Evolutionary conservation across 2,888 invertebrate species (phyloP).

Genomic region (Himalopsyche kuldschensis): DNA sequence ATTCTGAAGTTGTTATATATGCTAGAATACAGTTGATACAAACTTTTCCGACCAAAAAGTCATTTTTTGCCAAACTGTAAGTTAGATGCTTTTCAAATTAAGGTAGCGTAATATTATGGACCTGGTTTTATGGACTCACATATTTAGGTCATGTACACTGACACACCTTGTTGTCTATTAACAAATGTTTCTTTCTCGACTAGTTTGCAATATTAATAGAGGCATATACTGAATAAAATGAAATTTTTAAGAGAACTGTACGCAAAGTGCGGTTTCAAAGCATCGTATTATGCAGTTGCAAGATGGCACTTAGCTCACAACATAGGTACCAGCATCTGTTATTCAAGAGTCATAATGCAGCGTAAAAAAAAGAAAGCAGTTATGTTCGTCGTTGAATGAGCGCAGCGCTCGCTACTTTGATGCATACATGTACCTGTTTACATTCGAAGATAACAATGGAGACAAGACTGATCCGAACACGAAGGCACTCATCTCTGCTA

Average conservation of each 20-base stretch:
- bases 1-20: too few species aligned
- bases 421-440: neutral
- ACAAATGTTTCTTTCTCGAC: neutral
- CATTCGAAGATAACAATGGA: constrained; percentile 21
- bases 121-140: too few species aligned
- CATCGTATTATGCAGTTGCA: neutral
- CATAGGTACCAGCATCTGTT: neutral
- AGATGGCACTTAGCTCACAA: neutral
- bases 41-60: too few species aligned
- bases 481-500: neutral
- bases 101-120: too few species aligned
- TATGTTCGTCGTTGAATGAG: neutral
- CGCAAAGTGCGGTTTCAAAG: neutral
- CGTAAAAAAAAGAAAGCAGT: neutral
- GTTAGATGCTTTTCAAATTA: too few species aligned
- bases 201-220: neutral
- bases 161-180: neutral
- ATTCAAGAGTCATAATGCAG: neutral
- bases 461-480: too few species aligned
- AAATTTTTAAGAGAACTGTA: neutral
- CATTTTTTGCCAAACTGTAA: too few species aligned
- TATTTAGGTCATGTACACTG: too few species aligned
- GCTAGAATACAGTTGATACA: too few species aligned
- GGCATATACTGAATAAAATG: neutral
- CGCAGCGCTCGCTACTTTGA: neutral